Conservation (phyloP, 2,888 invertebrate genomes). For the Punctoribates punctum region DNA sequence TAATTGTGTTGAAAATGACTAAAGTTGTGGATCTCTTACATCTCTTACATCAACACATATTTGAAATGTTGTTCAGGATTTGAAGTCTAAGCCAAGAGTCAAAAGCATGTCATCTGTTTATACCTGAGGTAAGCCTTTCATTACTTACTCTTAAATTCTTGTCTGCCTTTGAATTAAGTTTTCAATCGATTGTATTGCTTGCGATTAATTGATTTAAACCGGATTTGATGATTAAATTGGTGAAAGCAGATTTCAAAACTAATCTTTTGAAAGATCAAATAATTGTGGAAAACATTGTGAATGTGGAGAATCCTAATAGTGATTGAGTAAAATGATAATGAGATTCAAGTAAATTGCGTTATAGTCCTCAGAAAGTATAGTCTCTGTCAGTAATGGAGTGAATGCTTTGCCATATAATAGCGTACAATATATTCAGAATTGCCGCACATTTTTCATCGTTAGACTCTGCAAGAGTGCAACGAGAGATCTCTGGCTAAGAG, state of each 20-base stretch:
- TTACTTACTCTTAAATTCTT: background rate
- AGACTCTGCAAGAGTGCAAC: background rate
- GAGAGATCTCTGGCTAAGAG: background rate
- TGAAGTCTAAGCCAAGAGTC: background rate
- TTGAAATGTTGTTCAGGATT: background rate
- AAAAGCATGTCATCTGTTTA: constrained; percentile 12
- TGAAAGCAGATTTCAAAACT: no score
- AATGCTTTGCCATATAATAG: background rate
- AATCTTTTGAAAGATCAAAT: no score
- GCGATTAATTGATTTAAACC: no score
- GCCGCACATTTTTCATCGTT: constrained; percentile 24
- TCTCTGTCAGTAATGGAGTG: background rate
- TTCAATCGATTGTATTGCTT: no score
- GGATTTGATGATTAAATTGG: no score
- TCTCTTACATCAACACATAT: background rate
- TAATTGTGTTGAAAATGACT: background rate
- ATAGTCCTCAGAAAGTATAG: background rate
- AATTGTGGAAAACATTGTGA: background rate
- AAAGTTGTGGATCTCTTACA: background rate
- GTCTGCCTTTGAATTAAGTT: background rate
- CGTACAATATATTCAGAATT: constrained; percentile 1
- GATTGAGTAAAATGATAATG: background rate
- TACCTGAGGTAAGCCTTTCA: background rate
- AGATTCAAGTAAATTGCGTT: background rate
- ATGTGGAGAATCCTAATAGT: no score